Evolutionary conservation across 2,797 vertebrate species (phyloP), one percentile per base, ranked within the genome.

Genomic region (Okamejei kenojei): DNA sequence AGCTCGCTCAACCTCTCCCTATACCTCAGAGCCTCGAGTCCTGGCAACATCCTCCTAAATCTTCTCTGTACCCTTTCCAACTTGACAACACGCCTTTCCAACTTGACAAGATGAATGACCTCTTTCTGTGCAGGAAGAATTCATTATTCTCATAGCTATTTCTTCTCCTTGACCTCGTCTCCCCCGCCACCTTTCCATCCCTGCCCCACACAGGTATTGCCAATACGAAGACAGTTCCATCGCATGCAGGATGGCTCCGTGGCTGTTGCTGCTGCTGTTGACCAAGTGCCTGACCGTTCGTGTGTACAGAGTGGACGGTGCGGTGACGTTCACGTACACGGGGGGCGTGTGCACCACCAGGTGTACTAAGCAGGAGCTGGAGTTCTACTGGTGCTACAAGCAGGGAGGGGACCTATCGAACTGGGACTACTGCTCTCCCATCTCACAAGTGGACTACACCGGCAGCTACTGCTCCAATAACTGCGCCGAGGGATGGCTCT

Each of bases 401-500:
- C 38, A 21, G 3, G 90, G 90, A 54, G 90, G 90, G 11, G 90
- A 92, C 8, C 90, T 92, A 9, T 45, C 90, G 5, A 1, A 9
- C 71, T 92, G 90, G 90, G 90, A 92, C 5, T 92, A 76, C 90
- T 92, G 90, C 65, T 92, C 90, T 0, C 90, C 90, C 71, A 92
- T 54, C 21, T 74, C 90, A 35, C 71, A 74, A 38, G 71, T 92
- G 71, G 90, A 92, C 15, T 92, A 92, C 90, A 74, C 3, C 5
- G 90, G 90, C 90, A 92, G 90, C 35, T 92, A 73, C 90, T 92
- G 90, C 38, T 54, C 90, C 68, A 17, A 54, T 1, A 26, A 76
- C 68, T 92, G 90, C 23, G 10, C 45, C 1, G 90, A 92, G 32
- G 90, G 90, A 23, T 17, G 26, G 8, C 21, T 74, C 26, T 92